Percentiles rank a stretch among this genome's conserved stretches.
phyloP scores from a whole-genome alignment of 2,888 invertebrate species.

The Dusona sp. region DNA sequence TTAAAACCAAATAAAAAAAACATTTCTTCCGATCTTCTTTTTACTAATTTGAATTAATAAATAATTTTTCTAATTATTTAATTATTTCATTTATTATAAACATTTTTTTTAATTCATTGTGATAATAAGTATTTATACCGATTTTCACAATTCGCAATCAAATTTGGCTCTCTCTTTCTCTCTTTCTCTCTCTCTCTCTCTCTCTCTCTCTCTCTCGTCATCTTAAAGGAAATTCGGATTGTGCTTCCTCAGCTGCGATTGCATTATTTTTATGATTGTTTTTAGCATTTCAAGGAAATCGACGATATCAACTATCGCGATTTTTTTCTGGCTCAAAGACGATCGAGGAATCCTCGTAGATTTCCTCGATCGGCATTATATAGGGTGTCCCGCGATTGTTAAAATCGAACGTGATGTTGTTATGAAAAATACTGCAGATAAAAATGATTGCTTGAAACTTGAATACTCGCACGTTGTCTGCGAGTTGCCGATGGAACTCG shows the following conservation, averaged over 20 bases:
- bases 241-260: neutral
- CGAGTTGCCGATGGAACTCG: slow-evolving; percentile 55
- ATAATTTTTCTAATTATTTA: neutral
- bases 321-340: neutral
- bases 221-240: slow-evolving; percentile 32
- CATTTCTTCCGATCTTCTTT: neutral
- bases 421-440: neutral
- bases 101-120: neutral
- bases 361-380: slow-evolving; percentile 9
- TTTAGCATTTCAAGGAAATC: neutral
- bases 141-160: too few species aligned
- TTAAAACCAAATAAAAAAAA: too few species aligned
- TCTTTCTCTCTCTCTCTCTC: neutral
- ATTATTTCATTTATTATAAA: neutral
- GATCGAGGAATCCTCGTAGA: neutral
- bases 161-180: neutral
- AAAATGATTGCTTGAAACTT: slow-evolving; percentile 27
- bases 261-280: slow-evolving; percentile 3
- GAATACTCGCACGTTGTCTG: slow-evolving; percentile 35
- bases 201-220: neutral
- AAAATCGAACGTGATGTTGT: slow-evolving; percentile 23
- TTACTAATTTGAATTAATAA: too few species aligned
- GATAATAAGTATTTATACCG: neutral
- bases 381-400: slow-evolving; percentile 39
- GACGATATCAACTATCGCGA: neutral